Conservation (phyloP, 2,888 invertebrate species). For the Phaonia tiefii region DNA sequence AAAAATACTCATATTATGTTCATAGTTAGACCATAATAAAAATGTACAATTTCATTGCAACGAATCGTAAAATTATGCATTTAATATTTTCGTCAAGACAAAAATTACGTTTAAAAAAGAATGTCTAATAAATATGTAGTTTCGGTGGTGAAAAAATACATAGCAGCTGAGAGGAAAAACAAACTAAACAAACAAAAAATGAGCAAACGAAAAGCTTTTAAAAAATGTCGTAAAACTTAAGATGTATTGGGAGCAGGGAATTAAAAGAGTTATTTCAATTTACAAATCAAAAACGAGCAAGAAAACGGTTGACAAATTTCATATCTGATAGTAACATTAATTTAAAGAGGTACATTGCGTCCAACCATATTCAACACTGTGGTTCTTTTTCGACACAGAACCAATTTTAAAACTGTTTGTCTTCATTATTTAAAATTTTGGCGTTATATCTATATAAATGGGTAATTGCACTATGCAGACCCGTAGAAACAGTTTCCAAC, state of each 20-base stretch:
- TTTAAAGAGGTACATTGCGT: too few relatives aligned
- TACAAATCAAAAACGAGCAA: too few relatives aligned
- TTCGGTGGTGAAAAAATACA: not conserved
- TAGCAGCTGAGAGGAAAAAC: not conserved
- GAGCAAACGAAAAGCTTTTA: conserved; percentile 30
- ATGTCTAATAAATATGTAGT: conserved; percentile 20
- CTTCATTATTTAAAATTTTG: too few relatives aligned
- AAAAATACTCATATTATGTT: conserved; percentile 49
- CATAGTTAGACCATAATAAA: conserved; percentile 60
- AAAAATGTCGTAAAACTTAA: conserved; percentile 40
- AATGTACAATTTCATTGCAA: conserved; percentile 42
- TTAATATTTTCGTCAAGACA: conserved; percentile 35
- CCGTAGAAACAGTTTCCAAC: too few relatives aligned
- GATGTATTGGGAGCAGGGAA: conserved; percentile 14
- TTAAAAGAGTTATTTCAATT: conserved; percentile 21
- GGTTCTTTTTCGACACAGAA: too few relatives aligned
- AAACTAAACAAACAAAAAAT: conserved; percentile 1
- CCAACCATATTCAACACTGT: too few relatives aligned
- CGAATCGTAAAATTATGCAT: conserved; percentile 32
- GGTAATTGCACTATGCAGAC: too few relatives aligned
- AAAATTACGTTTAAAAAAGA: conserved; percentile 43
- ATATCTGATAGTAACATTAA: too few relatives aligned
- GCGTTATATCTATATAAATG: too few relatives aligned
- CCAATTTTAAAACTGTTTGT: too few relatives aligned
- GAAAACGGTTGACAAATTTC: too few relatives aligned